Percentiles rank a stretch among this genome's conserved stretches.
Conservation (phyloP, 2,797 vertebrate species). For the Tangara arthus region DNA sequence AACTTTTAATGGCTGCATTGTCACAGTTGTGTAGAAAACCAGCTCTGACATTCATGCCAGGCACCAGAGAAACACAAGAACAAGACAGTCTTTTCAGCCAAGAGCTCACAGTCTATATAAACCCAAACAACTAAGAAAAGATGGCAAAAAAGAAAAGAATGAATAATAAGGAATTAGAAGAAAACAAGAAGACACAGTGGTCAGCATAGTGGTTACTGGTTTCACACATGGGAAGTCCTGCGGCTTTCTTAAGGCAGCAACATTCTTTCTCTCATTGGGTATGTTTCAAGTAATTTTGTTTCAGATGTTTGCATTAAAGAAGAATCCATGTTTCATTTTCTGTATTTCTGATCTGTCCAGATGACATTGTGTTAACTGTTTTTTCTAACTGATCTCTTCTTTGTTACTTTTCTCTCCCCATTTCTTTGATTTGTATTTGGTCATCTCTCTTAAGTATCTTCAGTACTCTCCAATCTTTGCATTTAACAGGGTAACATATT, state of each 20-base stretch:
- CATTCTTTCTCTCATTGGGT: neutral
- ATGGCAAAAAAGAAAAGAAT: neutral
- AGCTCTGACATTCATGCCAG: neutral
- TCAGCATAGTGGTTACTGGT: neutral
- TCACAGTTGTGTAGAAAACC: neutral
- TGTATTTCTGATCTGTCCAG: neutral
- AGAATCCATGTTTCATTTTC: neutral
- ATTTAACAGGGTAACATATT: neutral
- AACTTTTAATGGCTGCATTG: neutral
- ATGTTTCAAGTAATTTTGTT: neutral
- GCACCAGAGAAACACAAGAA: neutral
- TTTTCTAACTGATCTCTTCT: neutral
- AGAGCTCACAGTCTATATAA: neutral
- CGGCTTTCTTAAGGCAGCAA: neutral
- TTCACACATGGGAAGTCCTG: neutral
- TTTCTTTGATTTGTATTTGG: neutral
- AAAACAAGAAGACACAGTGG: neutral
- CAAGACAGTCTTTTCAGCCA: neutral
- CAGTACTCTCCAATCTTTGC: neutral
- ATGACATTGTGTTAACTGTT: neutral
- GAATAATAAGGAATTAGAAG: neutral
- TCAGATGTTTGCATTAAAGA: neutral
- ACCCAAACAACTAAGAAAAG: neutral
- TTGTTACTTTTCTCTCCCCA: neutral
- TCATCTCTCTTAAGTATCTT: neutral